Base-by-base conservation (phyloP, 2,888 invertebrate genomes). In the Boloria selene region DNA sequence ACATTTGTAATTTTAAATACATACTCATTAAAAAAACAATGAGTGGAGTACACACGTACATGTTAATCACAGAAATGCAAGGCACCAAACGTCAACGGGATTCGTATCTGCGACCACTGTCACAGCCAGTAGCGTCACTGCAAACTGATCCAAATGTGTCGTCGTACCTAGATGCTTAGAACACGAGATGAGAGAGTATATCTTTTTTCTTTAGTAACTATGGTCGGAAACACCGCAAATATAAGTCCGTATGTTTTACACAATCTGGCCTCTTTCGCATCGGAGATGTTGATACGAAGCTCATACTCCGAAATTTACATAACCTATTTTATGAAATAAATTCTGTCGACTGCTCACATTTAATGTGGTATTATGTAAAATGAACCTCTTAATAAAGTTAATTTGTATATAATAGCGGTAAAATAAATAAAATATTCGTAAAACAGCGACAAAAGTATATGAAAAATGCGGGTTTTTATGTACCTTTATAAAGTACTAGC, bases 251-350 rank as follows among this genome's bases (percentile, higher is more conserved):
- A 62, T 80, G 77, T 82, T 73, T 74, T 68, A 13, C 44, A n/a
- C 42, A 77, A 82, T 82, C 83, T 83, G 81, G 78, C 79, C 77
- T 76, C 78, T 67, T 77, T 75, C 80, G 79, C 81, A 82, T 79
- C 81, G 78, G 77, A 79, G 75, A 80, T 80, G 81, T 81, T 84
- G 81, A 87, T 85, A 86, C 83, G 79, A 83, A 84, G 81, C 84
- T 84, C 76, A 83, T 83, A 82, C 82, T 82, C 79, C 79, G 78
- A 77, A 79, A 87, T 86, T 85, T 85, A 79, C 87, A 84, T 87
- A 86, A 85, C 83, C 79, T 84, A 84, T 83, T 84, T 82, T 79
- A 77, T 74, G 69, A 77, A 77, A 74, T 71, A 74, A 75, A 75
- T 77, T 74, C 74, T 69, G 69, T 73, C 65, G 61, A 55, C 69